These are phyloP conservation scores for Caenorhabditis macrosperma DNA, from an alignment of 2,888 invertebrate genomes.

Conservation along the genomic window DNA sequence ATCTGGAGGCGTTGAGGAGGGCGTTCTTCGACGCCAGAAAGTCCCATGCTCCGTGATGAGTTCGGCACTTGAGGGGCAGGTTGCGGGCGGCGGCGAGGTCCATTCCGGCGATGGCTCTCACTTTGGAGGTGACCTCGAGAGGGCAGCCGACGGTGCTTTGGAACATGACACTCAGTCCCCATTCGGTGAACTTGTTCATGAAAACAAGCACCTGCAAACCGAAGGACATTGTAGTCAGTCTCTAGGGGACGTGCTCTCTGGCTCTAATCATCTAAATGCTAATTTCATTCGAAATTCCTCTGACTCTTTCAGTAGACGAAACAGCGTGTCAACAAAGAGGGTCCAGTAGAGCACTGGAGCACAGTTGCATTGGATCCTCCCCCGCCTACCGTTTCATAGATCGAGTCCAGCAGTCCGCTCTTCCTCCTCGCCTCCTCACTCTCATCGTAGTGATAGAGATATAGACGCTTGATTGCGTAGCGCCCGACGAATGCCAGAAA, in stretches of 20 bases:
- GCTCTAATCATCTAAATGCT: too few species aligned
- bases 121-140: conserved; percentile 85
- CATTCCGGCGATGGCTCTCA: conserved; percentile 29
- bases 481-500: conserved; percentile 85
- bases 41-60: conserved; percentile 10
- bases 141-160: conserved; percentile 89
- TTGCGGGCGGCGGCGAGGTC: conserved; percentile 83
- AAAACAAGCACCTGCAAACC: conserved; percentile 31
- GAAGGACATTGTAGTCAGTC: neutral
- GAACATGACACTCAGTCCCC: conserved; percentile 85
- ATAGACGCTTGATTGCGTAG: conserved; percentile 60
- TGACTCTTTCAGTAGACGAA: too few species aligned
- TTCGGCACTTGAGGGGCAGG: neutral
- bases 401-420: neutral
- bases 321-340: too few species aligned
- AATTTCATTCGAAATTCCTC: too few species aligned
- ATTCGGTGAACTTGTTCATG: conserved; percentile 48
- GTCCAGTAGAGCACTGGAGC: too few species aligned
- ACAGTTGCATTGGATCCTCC: too few species aligned
- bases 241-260: too few species aligned
- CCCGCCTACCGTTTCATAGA: neutral
- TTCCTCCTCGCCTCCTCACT: conserved; percentile 6
- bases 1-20: conserved; percentile 9
- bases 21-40: neutral
- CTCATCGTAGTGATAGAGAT: conserved; percentile 31